Evolutionary conservation across 2,797 vertebrate species (phyloP), one percentile per base, ranked within the genome.

Genomic region (Pelodytes ibericus): DNA sequence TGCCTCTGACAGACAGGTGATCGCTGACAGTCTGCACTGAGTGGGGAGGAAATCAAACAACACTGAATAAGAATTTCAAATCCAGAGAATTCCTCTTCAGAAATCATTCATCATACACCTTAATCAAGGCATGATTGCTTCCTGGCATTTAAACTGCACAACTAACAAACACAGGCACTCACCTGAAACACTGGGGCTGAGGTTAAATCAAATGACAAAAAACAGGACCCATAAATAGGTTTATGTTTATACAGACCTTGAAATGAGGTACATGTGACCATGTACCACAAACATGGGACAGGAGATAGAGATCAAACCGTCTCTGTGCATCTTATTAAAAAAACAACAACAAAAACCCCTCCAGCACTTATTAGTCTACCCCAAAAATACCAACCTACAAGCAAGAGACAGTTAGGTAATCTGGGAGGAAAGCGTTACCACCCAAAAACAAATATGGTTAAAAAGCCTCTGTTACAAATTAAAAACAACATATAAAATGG

Each of bases 51-150:
- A 67, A 67, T 29, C 41, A 67, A 25, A 49, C 20, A 51, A 26
- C 25, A 67, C 8, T 15, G n/a, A 71, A 77, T 63, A 68, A 39
- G 58, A 77, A 77, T 75, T 75, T 75, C 31, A 70, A 71, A 76
- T 62, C 61, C 29, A 29, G 57, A 61, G 29, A 39, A 67, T 70
- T 64, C 51, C 75, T 72, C 68, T 71, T 41, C 68, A 77, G 36
- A 59, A 77, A 71, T 59, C 69, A 66, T 27, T 56, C 61, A 71
- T 65, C 33, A 61, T 36, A 25, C 18, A n/a, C 20, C 51, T n/a
- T 65, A 77, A 71, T 77, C 68, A 77, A 66, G 39, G 53, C 25
- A 51, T 65, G 75, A 77, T 77, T 63, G 56, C 59, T 26, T 39
- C 59, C 20, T 20, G 39, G 61, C 36, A 65, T 47, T 47, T 47